These are phyloP conservation scores for Herpailurus yagouaroundi DNA, from an alignment of 2,113 vertebrate species.

Conservation along the genomic window DNA sequence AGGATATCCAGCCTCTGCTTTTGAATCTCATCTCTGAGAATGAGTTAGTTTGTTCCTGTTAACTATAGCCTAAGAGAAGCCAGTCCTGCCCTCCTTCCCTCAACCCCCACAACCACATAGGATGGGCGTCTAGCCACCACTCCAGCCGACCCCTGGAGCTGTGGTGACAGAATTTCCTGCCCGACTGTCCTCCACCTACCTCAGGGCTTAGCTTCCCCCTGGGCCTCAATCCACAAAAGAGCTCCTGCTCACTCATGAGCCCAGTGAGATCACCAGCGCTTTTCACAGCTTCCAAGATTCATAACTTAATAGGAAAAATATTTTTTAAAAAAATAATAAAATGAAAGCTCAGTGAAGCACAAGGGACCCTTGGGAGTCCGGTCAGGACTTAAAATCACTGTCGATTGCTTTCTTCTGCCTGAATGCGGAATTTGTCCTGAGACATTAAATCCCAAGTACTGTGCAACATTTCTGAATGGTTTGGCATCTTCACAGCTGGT, in stretches of 20 bases:
- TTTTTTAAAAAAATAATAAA: constrained; percentile 38
- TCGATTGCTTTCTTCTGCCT: constrained; percentile 22
- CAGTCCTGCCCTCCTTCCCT: not conserved
- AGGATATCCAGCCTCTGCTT: not conserved
- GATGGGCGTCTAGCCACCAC: not conserved
- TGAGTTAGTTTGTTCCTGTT: not conserved
- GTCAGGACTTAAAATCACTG: not conserved
- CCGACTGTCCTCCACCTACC: not conserved
- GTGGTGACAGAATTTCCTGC: not conserved
- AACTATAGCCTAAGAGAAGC: not conserved
- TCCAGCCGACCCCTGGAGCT: too few species aligned
- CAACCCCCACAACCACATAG: accelerated
- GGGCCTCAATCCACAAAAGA: not conserved
- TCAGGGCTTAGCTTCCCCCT: not conserved
- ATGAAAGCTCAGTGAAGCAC: constrained; percentile 41
- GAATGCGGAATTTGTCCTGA: not conserved
- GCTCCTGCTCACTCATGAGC: not conserved
- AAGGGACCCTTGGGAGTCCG: not conserved
- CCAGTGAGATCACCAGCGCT: not conserved
- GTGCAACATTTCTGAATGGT: constrained; percentile 10
- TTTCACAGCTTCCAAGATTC: constrained; percentile 44
- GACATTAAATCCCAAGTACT: not conserved
- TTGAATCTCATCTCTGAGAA: not conserved
- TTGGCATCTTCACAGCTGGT: constrained; percentile 3
- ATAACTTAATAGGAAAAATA: constrained; percentile 70